Percentiles rank a stretch among this genome's conserved stretches.
phyloP scores from a whole-genome alignment of 2,888 invertebrate species.

The Ametastegia equiseti region DNA sequence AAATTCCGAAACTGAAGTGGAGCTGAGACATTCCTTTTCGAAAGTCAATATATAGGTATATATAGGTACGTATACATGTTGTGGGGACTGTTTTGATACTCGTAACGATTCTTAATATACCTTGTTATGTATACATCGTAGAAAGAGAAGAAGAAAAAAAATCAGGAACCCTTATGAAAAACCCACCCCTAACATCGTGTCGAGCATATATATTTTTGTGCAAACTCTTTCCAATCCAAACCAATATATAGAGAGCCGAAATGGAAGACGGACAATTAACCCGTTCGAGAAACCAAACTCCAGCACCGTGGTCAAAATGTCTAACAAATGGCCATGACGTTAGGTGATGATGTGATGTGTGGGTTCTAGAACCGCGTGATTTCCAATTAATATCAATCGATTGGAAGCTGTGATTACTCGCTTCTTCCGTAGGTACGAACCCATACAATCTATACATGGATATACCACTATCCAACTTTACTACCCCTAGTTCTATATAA shows the following conservation, averaged over 20 bases:
- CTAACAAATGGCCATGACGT: constrained; percentile 29
- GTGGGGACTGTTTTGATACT: neutral
- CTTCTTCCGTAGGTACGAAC: neutral
- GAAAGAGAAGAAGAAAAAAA: too few species aligned
- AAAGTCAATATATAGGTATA: neutral
- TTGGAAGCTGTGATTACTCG: neutral
- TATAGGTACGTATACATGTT: too few species aligned
- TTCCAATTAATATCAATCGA: constrained; percentile 43
- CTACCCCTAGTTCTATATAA: too few species aligned
- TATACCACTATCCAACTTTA: too few species aligned
- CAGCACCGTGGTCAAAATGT: neutral
- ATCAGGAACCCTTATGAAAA: too few species aligned
- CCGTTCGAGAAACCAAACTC: constrained; percentile 6
- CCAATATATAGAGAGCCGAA: neutral
- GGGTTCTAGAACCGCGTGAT: constrained; percentile 1
- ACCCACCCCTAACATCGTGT: too few species aligned
- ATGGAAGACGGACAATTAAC: constrained; percentile 4
- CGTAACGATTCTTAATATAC: too few species aligned
- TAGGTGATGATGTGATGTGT: constrained; percentile 16
- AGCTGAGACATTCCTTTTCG: neutral
- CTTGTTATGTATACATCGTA: too few species aligned
- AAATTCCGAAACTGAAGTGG: neutral
- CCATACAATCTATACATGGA: too few species aligned
- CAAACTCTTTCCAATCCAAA: neutral
- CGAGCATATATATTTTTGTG: too few species aligned